phyloP scores from a whole-genome alignment of 2,113 vertebrate genomes.

The Strix aluco region DNA sequence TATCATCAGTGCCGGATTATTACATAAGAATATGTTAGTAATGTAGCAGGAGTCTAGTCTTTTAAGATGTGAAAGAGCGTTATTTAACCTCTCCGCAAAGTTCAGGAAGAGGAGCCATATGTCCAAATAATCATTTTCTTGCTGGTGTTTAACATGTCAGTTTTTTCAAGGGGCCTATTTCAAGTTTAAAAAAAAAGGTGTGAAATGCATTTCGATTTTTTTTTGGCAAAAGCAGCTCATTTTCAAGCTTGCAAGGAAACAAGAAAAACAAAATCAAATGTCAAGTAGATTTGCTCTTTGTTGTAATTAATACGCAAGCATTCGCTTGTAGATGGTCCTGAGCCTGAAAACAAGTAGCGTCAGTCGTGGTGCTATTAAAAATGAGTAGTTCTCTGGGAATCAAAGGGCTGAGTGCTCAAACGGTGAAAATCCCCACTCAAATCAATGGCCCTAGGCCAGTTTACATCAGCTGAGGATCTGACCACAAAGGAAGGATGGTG shows the following conservation, averaged over 20 bases:
- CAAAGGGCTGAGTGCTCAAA: neutral
- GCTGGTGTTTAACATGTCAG: slow-evolving; percentile 62
- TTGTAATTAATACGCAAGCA: slow-evolving; percentile 64
- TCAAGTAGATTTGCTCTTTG: slow-evolving; percentile 71
- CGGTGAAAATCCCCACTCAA: neutral
- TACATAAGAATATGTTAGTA: slow-evolving; percentile 57
- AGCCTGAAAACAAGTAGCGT: slow-evolving; percentile 1
- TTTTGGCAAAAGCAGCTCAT: slow-evolving; percentile 59
- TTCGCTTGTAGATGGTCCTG: slow-evolving; percentile 16
- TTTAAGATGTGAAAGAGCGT: slow-evolving; percentile 58
- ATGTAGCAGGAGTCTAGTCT: slow-evolving; percentile 59
- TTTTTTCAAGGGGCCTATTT: slow-evolving; percentile 57
- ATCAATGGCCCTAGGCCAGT: neutral
- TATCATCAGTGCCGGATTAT: slow-evolving; percentile 9
- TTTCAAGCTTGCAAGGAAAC: slow-evolving; percentile 60
- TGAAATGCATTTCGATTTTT: slow-evolving; percentile 43
- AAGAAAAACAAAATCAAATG: slow-evolving; percentile 72
- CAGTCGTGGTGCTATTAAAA: neutral
- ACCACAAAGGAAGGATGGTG: neutral
- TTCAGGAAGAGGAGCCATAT: slow-evolving; percentile 69
- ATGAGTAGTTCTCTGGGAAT: neutral
- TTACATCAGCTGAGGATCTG: neutral
- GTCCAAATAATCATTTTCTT: slow-evolving; percentile 65
- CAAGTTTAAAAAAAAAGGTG: slow-evolving; percentile 30
- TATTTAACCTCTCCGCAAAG: slow-evolving; percentile 59